Evolutionary conservation across 2,113 vertebrate genomes (phyloP), one percentile per base, ranked within the genome.

Genomic region (Callocephalon fimbriatum): DNA sequence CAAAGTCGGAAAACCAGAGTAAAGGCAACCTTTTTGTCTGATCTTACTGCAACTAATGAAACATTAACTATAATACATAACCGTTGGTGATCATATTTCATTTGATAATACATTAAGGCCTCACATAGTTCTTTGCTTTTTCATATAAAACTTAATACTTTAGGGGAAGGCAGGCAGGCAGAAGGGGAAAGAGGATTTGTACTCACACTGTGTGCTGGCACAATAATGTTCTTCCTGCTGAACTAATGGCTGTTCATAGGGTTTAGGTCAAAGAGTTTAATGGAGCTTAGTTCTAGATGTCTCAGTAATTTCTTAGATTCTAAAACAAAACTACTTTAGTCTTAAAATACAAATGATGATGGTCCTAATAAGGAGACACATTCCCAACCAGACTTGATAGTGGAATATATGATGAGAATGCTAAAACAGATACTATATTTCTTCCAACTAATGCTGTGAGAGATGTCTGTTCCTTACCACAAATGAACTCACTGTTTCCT

Each of bases 251-350:
- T 96, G 54, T 72, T 96, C 86, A 76, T 70, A 96, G 86, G 93
- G 94, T 96, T 96, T 94, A 90, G 91, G 96, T 97, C 93, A 96
- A 97, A 95, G 85, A 72, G 93, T 93, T 95, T 97, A 97, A 96
- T 97, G 95, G 92, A 96, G 76, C 95, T 97, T 96, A 97, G 74
- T 95, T 95, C 86, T 95, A 47, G 86, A 96, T 95, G 73, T 96
- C 90, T 96, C 88, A 88, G 93, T 96, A 96, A 95, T 86, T 95
- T 95, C 90, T 92, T 68, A 93, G 84, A 92, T 90, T 94, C 83
- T 94, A 58, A 94, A 97, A 93, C 87, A 88, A 92, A 92, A 93
- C 91, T 93, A 63, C 74, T 95, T 92, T 79, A 92, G 45, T 85
- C 63, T 93, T 95, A 93, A 97, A 93, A 95, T 93, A 93, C 76